Percentiles rank a stretch among this genome's conserved stretches.
These are phyloP conservation scores for Lissonota sp. DNA, from an alignment of 2,888 invertebrate genomes.

Conservation along the genomic window DNA sequence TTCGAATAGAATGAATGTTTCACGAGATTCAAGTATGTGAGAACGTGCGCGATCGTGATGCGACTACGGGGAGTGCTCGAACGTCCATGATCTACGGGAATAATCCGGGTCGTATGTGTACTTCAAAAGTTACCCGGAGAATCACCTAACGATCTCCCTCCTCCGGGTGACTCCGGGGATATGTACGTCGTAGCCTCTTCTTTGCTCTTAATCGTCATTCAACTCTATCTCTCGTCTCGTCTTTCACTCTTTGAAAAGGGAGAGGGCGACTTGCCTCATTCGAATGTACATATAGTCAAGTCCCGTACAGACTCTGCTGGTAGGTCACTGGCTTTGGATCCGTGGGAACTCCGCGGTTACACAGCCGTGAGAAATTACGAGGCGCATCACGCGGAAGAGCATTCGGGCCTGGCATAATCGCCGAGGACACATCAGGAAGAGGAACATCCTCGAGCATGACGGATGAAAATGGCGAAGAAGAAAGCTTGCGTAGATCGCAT, in stretches of 20 bases:
- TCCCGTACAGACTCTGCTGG: constrained; percentile 23
- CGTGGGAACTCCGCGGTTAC: constrained; percentile 49
- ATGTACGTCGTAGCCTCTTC: constrained; percentile 18
- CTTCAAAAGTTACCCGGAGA: constrained; percentile 50
- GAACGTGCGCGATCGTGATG: constrained; percentile 58
- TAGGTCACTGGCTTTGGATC: constrained; percentile 76
- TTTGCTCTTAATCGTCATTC: constrained; percentile 47
- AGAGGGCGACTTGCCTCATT: constrained; percentile 41
- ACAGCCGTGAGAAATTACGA: constrained; percentile 50
- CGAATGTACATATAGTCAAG: constrained; percentile 19
- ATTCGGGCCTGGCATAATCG: constrained; percentile 24
- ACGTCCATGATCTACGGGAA: constrained; percentile 63
- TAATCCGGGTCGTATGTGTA: constrained; percentile 63
- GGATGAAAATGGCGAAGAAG: constrained; percentile 1
- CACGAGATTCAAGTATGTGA: constrained; percentile 25
- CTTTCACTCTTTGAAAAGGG: constrained; percentile 41
- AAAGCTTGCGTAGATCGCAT: constrained; percentile 8
- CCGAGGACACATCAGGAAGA: constrained; percentile 44
- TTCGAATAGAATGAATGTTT: not conserved
- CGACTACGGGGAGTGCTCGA: constrained; percentile 62
- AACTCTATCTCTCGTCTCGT: constrained; percentile 46
- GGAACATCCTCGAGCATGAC: not conserved
- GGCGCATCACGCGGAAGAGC: constrained; percentile 59
- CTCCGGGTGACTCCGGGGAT: constrained; percentile 27
- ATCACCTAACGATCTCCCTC: constrained; percentile 47